A percentile compares a stretch with the other conserved stretches of the same genome.
These are phyloP conservation scores for Periphyllus acericola DNA, from an alignment of 2,888 invertebrate species.

Conservation along the genomic window DNA sequence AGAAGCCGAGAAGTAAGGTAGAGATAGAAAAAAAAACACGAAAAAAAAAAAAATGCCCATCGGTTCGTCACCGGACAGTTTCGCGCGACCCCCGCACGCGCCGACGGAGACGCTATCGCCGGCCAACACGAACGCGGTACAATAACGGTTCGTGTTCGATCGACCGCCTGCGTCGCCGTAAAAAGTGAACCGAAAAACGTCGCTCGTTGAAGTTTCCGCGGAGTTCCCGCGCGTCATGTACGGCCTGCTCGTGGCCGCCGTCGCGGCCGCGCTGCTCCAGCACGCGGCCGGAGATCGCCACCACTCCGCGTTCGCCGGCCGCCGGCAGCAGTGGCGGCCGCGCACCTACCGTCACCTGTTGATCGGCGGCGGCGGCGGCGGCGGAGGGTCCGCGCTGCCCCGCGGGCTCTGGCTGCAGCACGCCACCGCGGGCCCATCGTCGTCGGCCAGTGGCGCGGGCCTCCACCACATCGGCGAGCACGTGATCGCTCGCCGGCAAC, in stretches of 20 bases:
- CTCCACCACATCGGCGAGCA: constrained; percentile 1
- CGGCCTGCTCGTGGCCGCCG: not conserved
- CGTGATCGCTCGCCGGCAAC: not conserved
- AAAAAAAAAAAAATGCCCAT: not conserved
- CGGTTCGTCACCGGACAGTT: not conserved
- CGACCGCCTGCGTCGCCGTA: not conserved
- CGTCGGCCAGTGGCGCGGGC: not conserved
- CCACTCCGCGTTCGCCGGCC: not conserved
- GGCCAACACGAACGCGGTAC: not conserved
- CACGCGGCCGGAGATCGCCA: constrained; percentile 1
- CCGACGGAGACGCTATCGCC: not conserved
- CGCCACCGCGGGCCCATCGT: not conserved
- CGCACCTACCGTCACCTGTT: not conserved
- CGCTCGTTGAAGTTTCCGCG: not conserved
- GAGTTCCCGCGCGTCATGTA: not conserved
- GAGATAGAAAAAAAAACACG: too few species aligned
- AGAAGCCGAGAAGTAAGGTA: too few species aligned
- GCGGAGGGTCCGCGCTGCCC: not conserved
- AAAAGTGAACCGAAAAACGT: not conserved
- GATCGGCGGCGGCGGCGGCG: not conserved
- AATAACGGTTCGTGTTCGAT: not conserved
- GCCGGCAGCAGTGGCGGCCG: not conserved
- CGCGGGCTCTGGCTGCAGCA: constrained; percentile 30
- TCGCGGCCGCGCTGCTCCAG: not conserved
- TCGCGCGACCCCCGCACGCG: not conserved